phyloP scores from a whole-genome alignment of 2,797 vertebrate genomes.

The Pteronotus mesoamericanus region DNA sequence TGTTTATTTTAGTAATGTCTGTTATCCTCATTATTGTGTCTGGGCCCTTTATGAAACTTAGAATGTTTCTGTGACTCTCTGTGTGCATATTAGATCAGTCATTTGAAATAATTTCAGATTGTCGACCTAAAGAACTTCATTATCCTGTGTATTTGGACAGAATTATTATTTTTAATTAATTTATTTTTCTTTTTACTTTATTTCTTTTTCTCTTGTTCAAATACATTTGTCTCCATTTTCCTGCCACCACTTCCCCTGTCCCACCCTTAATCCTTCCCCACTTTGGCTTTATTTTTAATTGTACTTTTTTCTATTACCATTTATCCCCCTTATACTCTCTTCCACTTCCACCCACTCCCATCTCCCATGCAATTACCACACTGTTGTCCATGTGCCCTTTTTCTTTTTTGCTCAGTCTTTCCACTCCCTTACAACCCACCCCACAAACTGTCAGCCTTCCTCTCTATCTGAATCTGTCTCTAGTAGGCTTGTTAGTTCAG shows the following conservation, averaged over 20 bases:
- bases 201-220: too few species aligned
- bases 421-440: neutral
- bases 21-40: constrained; percentile 65
- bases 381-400: neutral
- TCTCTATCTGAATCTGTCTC: neutral
- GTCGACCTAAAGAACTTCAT: neutral
- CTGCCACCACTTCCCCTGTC: too few species aligned
- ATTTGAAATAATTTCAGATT: neutral
- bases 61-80: constrained; percentile 28
- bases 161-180: neutral
- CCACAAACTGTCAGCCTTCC: neutral
- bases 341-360: neutral
- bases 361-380: neutral
- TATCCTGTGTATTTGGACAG: neutral
- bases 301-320: neutral
- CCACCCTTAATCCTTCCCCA: too few species aligned
- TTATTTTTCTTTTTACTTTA: neutral
- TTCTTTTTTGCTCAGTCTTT: neutral
- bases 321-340: neutral
- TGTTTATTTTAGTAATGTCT: constrained; percentile 74
- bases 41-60: constrained; percentile 59
- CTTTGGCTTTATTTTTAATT: too few species aligned
- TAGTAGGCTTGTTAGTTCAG: neutral
- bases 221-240: too few species aligned
- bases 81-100: neutral